Base-by-base conservation (phyloP, 30 jellyfish, hydroid and myxozoan genomes). In the Phacellophora camtschatica region DNA sequence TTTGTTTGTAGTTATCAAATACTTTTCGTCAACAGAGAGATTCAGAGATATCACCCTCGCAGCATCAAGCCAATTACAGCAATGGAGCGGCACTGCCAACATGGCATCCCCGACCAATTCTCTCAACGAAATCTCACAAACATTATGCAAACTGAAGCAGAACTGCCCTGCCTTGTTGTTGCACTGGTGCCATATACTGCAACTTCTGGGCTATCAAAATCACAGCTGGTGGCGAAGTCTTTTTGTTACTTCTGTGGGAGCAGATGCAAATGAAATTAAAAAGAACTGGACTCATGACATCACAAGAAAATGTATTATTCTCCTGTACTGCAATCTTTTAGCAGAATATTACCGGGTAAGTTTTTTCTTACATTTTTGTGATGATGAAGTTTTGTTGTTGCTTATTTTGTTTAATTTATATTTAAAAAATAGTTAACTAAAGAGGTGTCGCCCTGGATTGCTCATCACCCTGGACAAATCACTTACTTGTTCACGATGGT, bases 21-120 rank as follows among this genome's bases (percentile, higher is more conserved):
- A n/a, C n/a, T n/a, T 55, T 35, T 12, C 34, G 8, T 55, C 37
- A n/a, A 24, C 51, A 77, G 90, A 48, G 61, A 53, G 91, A 80
- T 80, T 80, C 84, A 80, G 34, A 33, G 91, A 66, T 28, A 80
- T 80, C 9, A 43, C 91, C 4, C 42, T 80, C 12, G 84, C 91
- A 4, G 91, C 91, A 12, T 46, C 91, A 28, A 33, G 37, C 59
- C 72, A 32, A 5, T 6, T 65, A 3, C 63, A 51, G 16, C 8
- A 36, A 8, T 53, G 85, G 73, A 71, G 51, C 10, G 27, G 36
- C 6, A 54, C 84, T 16, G 68, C 76, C 0, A 72, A 27, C 66
- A 39, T 15, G 50, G 55, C 45, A 62, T n/a, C 46, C 20, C 48
- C 28, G 28, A 16, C n/a, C 23, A 69, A 27, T 28, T 19, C 22